These are phyloP conservation scores for Idris sp. DNA, from an alignment of 1,140 invertebrate genomes.

Conservation along the genomic window DNA sequence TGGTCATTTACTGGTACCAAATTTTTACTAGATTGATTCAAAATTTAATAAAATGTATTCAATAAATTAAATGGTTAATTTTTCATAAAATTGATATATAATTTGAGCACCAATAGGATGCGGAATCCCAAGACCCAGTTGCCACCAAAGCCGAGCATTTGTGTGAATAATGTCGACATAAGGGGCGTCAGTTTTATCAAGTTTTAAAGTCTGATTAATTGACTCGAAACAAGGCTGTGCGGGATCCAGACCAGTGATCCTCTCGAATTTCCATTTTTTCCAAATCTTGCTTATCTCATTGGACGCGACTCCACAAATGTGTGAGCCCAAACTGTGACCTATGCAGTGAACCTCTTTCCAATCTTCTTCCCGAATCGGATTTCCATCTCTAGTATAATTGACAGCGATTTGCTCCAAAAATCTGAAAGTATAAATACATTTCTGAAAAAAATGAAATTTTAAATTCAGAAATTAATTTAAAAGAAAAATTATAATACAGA, in stretches of 20 bases:
- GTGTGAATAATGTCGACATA: conserved; percentile 87
- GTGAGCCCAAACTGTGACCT: conserved; percentile 82
- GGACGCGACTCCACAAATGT: conserved; percentile 80
- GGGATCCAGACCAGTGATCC: conserved; percentile 81
- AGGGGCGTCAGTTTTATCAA: conserved; percentile 81
- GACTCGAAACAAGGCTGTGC: conserved; percentile 82
- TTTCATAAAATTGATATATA: too few species aligned
- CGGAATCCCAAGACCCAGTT: conserved; percentile 80
- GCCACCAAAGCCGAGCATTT: conserved; percentile 76
- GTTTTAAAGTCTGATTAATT: conserved; percentile 72
- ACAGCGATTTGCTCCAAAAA: conserved; percentile 24
- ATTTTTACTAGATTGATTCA: too few species aligned
- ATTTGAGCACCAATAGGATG: too few species aligned
- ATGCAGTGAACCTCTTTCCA: conserved; percentile 78
- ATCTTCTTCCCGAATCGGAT: conserved; percentile 1
- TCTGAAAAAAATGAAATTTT: too few species aligned
- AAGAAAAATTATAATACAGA: neutral
- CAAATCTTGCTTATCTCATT: conserved; percentile 73
- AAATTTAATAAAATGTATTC: too few species aligned
- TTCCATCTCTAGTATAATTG: conserved; percentile 12
- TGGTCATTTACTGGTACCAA: too few species aligned
- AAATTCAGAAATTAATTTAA: too few species aligned
- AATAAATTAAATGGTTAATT: too few species aligned
- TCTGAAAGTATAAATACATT: too few species aligned
- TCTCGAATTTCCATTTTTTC: conserved; percentile 63